Evolutionary conservation across 2,888 invertebrate species (phyloP).

Genomic region (Agrochola litura): DNA sequence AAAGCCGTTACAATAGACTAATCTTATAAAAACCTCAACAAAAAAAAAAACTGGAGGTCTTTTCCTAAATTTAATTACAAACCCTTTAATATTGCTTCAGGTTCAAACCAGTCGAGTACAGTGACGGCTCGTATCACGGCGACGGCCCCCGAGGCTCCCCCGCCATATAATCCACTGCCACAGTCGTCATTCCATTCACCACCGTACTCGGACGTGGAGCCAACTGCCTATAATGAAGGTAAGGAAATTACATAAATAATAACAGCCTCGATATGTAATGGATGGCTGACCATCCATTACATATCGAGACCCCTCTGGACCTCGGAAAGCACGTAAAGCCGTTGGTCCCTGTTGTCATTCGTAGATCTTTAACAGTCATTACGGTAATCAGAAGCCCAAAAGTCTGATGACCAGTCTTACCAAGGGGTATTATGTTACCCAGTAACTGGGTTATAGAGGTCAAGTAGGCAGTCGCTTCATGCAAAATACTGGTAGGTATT

Average conservation of each 20-base stretch:
- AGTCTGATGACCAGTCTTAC: no score
- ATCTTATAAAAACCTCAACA: background rate
- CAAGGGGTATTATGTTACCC: no score
- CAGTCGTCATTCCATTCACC: conserved; percentile 59
- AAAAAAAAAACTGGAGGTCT: background rate
- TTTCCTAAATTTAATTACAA: background rate
- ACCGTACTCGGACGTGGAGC: conserved; percentile 39
- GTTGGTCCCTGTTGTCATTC: no score
- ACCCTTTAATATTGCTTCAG: conserved; percentile 27
- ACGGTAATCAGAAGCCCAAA: no score
- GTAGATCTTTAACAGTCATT: no score
- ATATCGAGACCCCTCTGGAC: no score
- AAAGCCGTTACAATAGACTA: conserved; percentile 5
- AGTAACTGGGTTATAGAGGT: no score
- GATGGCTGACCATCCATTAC: no score
- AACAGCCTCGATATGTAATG: no score
- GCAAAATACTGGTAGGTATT: no score
- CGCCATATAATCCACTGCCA: conserved; percentile 77
- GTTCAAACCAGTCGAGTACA: conserved; percentile 53
- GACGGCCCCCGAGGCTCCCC: conserved; percentile 79
- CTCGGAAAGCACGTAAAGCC: no score
- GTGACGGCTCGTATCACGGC: conserved; percentile 60
- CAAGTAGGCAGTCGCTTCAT: no score
- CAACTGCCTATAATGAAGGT: conserved; percentile 49
- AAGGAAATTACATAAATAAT: background rate